Conservation (phyloP, 1,140 invertebrate species). For the Leptinotarsa defecta region DNA sequence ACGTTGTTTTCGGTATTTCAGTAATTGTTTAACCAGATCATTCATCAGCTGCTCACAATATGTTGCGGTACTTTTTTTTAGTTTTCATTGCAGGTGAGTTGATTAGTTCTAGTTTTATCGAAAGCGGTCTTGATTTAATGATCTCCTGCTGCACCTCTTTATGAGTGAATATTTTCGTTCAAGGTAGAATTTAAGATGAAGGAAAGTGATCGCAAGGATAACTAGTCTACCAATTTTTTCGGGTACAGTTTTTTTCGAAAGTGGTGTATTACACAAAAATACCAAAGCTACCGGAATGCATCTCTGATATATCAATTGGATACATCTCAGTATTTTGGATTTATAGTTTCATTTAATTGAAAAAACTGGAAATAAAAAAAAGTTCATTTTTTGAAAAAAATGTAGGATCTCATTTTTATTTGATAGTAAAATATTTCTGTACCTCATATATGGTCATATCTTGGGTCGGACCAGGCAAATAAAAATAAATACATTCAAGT, state of each 20-base stretch:
- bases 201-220: neutral
- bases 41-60: neutral
- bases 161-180: neutral
- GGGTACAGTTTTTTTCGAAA: neutral
- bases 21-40: neutral
- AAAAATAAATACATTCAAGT: too few relatives aligned
- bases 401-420: too few relatives aligned
- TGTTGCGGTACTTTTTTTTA: slow-evolving; percentile 11
- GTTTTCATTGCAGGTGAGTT: slow-evolving; percentile 15
- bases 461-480: too few relatives aligned
- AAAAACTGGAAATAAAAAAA: too few relatives aligned
- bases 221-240: slow-evolving; percentile 1
- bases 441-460: too few relatives aligned
- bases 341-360: too few relatives aligned
- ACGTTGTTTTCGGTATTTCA: neutral
- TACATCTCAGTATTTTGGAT: too few relatives aligned
- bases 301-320: too few relatives aligned
- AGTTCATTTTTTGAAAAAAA: too few relatives aligned
- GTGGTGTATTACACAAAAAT: too few relatives aligned
- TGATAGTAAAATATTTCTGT: too few relatives aligned
- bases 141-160: neutral
- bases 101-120: neutral
- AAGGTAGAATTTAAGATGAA: neutral
- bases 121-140: neutral
- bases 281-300: too few relatives aligned